These are phyloP conservation scores for Epinephelus awoara DNA, from an alignment of 2,797 vertebrate genomes.

Conservation along the genomic window DNA sequence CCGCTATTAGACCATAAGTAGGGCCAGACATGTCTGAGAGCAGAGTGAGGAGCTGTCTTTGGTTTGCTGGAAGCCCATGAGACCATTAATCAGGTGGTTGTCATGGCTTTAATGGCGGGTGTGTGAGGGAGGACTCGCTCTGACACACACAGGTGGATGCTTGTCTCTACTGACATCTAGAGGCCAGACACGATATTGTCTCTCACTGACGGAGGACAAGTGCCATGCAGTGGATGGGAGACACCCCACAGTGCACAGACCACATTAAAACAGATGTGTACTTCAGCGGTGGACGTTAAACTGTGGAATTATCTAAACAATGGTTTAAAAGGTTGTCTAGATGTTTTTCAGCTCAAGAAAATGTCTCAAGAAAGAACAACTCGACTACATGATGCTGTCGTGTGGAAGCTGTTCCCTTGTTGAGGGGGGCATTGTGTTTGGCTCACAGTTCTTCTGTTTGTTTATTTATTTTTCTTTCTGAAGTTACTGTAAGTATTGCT, in stretches of 20 bases:
- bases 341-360: too few species aligned
- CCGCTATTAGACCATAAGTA: slow-evolving; percentile 23
- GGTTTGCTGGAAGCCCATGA: slow-evolving; percentile 37
- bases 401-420: too few species aligned
- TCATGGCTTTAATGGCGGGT: neutral
- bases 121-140: slow-evolving; percentile 23
- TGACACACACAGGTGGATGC: slow-evolving; percentile 17
- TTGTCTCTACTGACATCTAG: slow-evolving; percentile 82
- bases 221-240: neutral
- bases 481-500: too few species aligned
- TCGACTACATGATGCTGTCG: too few species aligned
- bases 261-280: too few species aligned
- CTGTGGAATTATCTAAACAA: too few species aligned
- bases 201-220: neutral
- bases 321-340: too few species aligned
- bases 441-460: too few species aligned
- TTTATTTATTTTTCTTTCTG: too few species aligned
- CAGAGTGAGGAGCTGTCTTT: slow-evolving; percentile 35
- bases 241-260: neutral
- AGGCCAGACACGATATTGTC: slow-evolving; percentile 48
- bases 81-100: slow-evolving; percentile 49
- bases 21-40: slow-evolving; percentile 48
- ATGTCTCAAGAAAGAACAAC: too few species aligned
- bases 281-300: too few species aligned
- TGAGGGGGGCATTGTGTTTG: too few species aligned